A percentile compares a stretch with the other conserved stretches of the same genome.
Evolutionary conservation across 1,140 invertebrate species (phyloP).

Genomic region (Saccostrea glomerata): DNA sequence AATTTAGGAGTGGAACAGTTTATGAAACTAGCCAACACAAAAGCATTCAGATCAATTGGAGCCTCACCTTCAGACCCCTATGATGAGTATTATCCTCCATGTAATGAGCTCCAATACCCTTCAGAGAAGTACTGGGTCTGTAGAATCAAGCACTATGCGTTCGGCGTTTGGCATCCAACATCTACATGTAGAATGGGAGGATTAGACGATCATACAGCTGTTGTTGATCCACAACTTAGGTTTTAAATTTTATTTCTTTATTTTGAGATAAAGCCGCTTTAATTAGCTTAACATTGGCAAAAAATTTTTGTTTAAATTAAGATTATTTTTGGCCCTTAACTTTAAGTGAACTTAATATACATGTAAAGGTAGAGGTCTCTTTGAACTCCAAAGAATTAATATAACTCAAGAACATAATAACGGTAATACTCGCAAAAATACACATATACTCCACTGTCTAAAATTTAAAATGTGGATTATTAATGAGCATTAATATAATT

Average conservation of each 20-base stretch:
- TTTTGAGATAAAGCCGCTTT: background rate
- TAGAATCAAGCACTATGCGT: constrained; percentile 68
- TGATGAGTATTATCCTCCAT: too few relatives aligned
- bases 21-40: too few relatives aligned
- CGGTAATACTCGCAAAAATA: too few relatives aligned
- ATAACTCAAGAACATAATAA: too few relatives aligned
- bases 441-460: too few relatives aligned
- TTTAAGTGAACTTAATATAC: background rate
- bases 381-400: too few relatives aligned
- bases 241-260: background rate
- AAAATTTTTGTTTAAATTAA: background rate
- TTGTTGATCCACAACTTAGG: constrained; percentile 88
- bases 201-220: constrained; percentile 89
- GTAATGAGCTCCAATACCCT: background rate
- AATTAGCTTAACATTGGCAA: background rate
- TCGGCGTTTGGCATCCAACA: constrained; percentile 91
- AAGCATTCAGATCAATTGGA: too few relatives aligned
- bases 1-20: too few relatives aligned
- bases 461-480: too few relatives aligned
- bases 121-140: constrained; percentile 76
- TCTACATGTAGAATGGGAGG: constrained; percentile 96
- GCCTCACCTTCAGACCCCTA: too few relatives aligned
- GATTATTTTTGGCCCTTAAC: background rate
- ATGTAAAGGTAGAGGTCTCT: too few relatives aligned
- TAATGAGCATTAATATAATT: too few relatives aligned